Percentiles rank a stretch among this genome's conserved stretches.
These are phyloP conservation scores for Origma solitaria DNA, from an alignment of 2,113 vertebrate genomes.

Conservation along the genomic window DNA sequence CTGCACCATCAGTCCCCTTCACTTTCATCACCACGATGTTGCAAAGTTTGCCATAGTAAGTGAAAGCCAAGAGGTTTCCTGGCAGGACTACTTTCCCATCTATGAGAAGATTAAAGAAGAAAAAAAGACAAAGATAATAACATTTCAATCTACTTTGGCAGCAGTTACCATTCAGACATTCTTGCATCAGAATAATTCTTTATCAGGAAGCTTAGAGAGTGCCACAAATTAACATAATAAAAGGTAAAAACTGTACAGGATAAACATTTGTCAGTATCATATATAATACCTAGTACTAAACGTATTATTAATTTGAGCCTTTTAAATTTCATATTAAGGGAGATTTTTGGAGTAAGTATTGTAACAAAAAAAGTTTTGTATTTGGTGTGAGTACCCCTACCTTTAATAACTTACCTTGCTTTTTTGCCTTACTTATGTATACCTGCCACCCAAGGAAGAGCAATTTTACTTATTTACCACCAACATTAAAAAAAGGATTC, in stretches of 20 bases:
- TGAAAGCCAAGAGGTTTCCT: conserved; percentile 79
- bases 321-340: neutral
- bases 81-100: conserved; percentile 85
- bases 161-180: neutral
- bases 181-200: neutral
- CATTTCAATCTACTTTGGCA: neutral
- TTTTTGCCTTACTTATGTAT: neutral
- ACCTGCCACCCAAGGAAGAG: neutral
- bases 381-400: neutral
- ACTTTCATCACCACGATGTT: conserved; percentile 74
- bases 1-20: conserved; percentile 79
- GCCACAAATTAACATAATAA: neutral
- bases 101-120: conserved; percentile 30
- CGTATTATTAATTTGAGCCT: neutral
- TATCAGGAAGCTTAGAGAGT: neutral
- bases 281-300: neutral
- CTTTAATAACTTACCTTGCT: neutral
- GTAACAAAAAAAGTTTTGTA: neutral
- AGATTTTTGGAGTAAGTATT: neutral
- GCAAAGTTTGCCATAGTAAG: conserved; percentile 83
- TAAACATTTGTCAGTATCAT: neutral
- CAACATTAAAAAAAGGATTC: neutral
- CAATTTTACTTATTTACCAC: neutral
- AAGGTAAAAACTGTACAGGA: neutral
- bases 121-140: neutral